Conservation (phyloP, 2,797 vertebrate species). For the Florisuga fusca region DNA sequence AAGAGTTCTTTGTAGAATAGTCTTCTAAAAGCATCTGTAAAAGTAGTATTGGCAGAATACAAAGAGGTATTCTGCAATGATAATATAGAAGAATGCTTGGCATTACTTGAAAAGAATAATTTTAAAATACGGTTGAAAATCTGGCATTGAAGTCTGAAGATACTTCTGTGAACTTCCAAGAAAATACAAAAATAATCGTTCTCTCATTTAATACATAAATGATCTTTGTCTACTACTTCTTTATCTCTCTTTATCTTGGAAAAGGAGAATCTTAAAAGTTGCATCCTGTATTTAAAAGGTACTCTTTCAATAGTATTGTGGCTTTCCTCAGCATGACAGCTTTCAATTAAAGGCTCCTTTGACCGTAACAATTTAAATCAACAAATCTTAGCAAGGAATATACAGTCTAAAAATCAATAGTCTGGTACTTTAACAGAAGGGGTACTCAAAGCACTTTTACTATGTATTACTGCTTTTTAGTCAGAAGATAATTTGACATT, state of each 20-base stretch:
- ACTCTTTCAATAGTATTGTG: neutral
- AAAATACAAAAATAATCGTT: neutral
- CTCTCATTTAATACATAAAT: neutral
- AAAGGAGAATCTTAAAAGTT: neutral
- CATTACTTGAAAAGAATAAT: neutral
- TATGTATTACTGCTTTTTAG: neutral
- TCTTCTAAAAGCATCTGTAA: neutral
- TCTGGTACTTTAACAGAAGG: neutral
- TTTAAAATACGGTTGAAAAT: neutral
- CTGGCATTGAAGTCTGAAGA: neutral
- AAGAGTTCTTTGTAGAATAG: neutral
- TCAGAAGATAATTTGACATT: neutral
- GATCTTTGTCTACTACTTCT: neutral
- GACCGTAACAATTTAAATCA: neutral
- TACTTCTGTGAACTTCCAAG: neutral
- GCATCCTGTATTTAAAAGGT: neutral
- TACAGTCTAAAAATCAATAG: neutral
- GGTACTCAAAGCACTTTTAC: neutral
- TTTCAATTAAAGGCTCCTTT: neutral
- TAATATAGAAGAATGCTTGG: neutral
- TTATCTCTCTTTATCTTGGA: neutral
- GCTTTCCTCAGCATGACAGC: neutral
- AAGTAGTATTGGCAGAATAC: neutral
- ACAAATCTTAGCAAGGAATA: neutral
- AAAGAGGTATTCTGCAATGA: neutral